These are phyloP conservation scores for Scaptomyza montana DNA, from an alignment of 1,140 invertebrate genomes.

Conservation along the genomic window DNA sequence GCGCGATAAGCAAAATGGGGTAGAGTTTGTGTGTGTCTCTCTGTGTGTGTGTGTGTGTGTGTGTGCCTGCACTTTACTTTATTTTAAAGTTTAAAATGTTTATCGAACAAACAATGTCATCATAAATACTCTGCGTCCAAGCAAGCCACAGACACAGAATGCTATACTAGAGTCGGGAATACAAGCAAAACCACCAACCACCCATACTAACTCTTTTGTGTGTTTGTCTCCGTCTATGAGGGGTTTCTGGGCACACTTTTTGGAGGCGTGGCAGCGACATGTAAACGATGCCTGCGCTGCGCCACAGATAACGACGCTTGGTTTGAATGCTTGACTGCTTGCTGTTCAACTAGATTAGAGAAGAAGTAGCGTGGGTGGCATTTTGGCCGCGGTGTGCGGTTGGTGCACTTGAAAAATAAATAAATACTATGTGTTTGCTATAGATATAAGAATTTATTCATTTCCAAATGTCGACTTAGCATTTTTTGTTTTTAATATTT, in stretches of 20 bases:
- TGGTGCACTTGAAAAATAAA: not conserved
- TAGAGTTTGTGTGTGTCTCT: too few species aligned
- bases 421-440: too few species aligned
- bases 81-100: slow-evolving; percentile 74
- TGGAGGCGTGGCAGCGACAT: slow-evolving; percentile 41
- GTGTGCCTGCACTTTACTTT: slow-evolving; percentile 61
- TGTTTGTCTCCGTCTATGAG: slow-evolving; percentile 1
- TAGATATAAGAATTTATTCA: not conserved
- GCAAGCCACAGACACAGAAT: not conserved
- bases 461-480: too few species aligned
- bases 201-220: too few species aligned
- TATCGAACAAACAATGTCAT: slow-evolving; percentile 82
- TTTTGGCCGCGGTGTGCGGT: not conserved
- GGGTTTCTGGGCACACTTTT: not conserved
- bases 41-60: not conserved
- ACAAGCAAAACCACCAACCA: too few species aligned
- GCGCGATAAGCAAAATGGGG: slow-evolving; percentile 37
- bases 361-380: not conserved
- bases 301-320: slow-evolving; percentile 36
- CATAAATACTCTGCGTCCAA: slow-evolving; percentile 71
- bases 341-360: too few species aligned
- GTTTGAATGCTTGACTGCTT: not conserved
- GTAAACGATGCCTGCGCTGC: slow-evolving; percentile 46
- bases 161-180: too few species aligned
- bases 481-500: too few species aligned